These are phyloP conservation scores for Oryzaephilus surinamensis DNA, from an alignment of 1,140 invertebrate species.

Conservation along the genomic window DNA sequence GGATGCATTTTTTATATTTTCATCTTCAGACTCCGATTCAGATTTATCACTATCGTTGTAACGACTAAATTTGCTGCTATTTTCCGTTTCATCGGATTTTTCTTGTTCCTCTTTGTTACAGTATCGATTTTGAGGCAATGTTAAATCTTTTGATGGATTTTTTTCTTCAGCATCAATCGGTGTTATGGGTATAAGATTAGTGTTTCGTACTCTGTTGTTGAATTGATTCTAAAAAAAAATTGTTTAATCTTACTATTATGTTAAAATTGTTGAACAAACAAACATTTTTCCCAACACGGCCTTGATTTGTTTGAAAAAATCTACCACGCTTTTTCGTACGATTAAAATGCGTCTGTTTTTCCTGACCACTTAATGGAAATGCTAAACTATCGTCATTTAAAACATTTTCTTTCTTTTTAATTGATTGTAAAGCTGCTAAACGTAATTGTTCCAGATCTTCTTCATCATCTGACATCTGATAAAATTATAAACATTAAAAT, in stretches of 20 bases:
- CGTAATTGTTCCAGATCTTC: constrained; percentile 33
- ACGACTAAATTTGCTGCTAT: constrained; percentile 31
- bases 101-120: constrained; percentile 12
- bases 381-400: constrained; percentile 1
- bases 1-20: constrained; percentile 11
- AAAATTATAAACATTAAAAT: background rate
- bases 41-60: constrained; percentile 32
- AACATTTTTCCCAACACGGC: constrained; percentile 25
- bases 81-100: constrained; percentile 8
- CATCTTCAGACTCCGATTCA: constrained; percentile 29
- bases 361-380: background rate
- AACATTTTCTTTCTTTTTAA: constrained; percentile 24
- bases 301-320: constrained; percentile 13
- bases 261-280: constrained; percentile 13
- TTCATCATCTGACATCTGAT: constrained; percentile 28
- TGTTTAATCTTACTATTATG: constrained; percentile 1
- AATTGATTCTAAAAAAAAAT: constrained; percentile 22
- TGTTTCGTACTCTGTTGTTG: constrained; percentile 14
- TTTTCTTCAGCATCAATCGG: constrained; percentile 5
- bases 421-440: constrained; percentile 29
- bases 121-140: constrained; percentile 27
- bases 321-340: constrained; percentile 13
- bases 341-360: background rate
- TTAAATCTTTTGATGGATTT: constrained; percentile 14
- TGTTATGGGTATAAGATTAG: constrained; percentile 26